Evolutionary conservation across 2,113 vertebrate genomes (phyloP).

Genomic region (Stigmatopora argus): DNA sequence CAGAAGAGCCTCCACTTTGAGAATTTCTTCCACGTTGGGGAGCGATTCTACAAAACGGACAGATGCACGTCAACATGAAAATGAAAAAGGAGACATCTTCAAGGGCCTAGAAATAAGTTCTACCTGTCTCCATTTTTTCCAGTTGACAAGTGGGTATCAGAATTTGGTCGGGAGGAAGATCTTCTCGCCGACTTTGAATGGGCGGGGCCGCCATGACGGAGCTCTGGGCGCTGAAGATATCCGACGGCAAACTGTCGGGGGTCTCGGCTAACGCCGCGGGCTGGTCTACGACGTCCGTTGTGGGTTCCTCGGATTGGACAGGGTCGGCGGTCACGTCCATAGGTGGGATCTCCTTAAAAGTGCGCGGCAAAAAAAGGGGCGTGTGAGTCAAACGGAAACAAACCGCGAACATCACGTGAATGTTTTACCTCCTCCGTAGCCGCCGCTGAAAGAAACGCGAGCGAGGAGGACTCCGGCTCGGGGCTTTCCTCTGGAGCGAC

Average conservation of each 20-base stretch:
- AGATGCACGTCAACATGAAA: background rate
- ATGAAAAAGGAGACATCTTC: background rate
- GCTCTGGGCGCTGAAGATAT: background rate
- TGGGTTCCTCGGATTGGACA: background rate
- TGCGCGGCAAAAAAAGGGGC: background rate
- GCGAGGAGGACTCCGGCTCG: background rate
- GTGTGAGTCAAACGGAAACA: background rate
- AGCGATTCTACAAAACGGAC: background rate
- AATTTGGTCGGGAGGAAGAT: background rate
- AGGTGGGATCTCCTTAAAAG: conserved; percentile 32
- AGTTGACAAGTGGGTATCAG: background rate
- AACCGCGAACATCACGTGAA: background rate
- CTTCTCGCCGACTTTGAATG: background rate
- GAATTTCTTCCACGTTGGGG: background rate
- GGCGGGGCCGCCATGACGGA: background rate
- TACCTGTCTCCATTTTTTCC: conserved; percentile 15
- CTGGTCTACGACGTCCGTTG: background rate
- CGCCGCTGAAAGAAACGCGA: conserved; percentile 4
- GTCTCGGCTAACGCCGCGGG: background rate
- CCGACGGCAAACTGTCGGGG: background rate
- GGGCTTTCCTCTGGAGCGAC: conserved; percentile 13
- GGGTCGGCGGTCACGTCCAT: background rate
- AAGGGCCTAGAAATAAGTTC: background rate
- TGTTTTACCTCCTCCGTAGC: conserved; percentile 12
- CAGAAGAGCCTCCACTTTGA: background rate